These are phyloP conservation scores for Mantis religiosa DNA, from an alignment of 2,888 invertebrate species.

Conservation along the genomic window DNA sequence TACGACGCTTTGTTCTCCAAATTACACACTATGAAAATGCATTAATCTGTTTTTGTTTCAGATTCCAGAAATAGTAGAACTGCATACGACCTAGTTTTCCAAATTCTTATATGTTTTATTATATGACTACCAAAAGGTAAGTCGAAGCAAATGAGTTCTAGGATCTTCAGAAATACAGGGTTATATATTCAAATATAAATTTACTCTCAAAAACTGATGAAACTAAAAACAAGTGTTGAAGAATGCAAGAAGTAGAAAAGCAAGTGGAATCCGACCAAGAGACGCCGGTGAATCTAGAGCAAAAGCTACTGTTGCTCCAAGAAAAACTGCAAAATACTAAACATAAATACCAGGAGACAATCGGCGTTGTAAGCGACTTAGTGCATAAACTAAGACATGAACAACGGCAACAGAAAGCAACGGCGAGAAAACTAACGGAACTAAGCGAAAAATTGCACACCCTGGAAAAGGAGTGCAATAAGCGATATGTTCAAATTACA, in stretches of 20 bases:
- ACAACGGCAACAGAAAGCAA: not conserved
- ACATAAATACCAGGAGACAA: not conserved
- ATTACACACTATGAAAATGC: too few relatives aligned
- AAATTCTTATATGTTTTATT: not conserved
- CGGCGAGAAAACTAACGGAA: not conserved
- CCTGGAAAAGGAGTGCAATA: not conserved
- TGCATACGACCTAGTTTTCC: not conserved
- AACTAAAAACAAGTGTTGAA: not conserved
- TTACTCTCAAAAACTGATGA: not conserved
- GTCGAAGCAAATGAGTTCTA: not conserved
- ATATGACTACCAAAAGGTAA: not conserved
- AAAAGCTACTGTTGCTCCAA: not conserved
- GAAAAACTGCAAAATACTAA: not conserved
- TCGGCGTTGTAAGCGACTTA: not conserved
- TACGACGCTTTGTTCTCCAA: too few relatives aligned
- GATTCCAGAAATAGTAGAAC: not conserved
- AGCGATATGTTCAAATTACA: not conserved
- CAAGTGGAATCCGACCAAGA: not conserved
- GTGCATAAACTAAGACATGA: not conserved
- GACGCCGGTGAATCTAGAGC: not conserved
- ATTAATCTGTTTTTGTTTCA: not conserved
- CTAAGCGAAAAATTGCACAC: not conserved
- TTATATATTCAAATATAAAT: not conserved
- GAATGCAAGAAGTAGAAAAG: not conserved
- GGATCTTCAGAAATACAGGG: not conserved